These are phyloP conservation scores for Lepidurus apus DNA, from an alignment of 1,140 invertebrate genomes.

Conservation along the genomic window DNA sequence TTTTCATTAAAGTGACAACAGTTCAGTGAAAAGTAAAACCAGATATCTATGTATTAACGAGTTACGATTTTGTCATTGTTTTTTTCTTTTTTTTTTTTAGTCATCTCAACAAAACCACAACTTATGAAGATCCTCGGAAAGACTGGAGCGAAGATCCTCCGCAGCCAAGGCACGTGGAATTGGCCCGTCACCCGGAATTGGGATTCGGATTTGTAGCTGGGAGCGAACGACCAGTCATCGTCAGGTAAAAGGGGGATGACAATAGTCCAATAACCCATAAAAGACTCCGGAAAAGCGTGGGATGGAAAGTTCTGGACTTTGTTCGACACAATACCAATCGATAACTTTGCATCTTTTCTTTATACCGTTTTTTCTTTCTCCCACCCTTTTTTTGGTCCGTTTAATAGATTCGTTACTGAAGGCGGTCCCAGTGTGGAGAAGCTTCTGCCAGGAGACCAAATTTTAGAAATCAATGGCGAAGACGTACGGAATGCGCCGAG, in stretches of 20 bases:
- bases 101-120: constrained; percentile 83
- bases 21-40: background rate
- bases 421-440: constrained; percentile 83
- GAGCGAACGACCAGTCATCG: constrained; percentile 82
- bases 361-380: background rate
- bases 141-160: constrained; percentile 63
- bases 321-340: background rate
- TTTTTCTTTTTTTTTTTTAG: constrained; percentile 52
- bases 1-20: too few relatives aligned
- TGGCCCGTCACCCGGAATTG: constrained; percentile 64
- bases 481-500: constrained; percentile 76
- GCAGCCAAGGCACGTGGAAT: constrained; percentile 64
- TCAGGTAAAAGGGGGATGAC: constrained; percentile 54
- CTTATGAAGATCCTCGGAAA: constrained; percentile 69
- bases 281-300: too few relatives aligned
- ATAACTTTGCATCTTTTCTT: background rate
- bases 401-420: constrained; percentile 63
- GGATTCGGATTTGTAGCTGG: constrained; percentile 92
- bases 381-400: constrained; percentile 17
- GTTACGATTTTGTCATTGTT: background rate
- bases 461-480: constrained; percentile 80
- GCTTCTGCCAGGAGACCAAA: constrained; percentile 82
- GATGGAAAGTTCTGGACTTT: too few relatives aligned
- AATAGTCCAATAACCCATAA: background rate
- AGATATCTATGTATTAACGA: background rate